Conservation (phyloP, 2,888 invertebrate species). For the Chrysolina americana region DNA sequence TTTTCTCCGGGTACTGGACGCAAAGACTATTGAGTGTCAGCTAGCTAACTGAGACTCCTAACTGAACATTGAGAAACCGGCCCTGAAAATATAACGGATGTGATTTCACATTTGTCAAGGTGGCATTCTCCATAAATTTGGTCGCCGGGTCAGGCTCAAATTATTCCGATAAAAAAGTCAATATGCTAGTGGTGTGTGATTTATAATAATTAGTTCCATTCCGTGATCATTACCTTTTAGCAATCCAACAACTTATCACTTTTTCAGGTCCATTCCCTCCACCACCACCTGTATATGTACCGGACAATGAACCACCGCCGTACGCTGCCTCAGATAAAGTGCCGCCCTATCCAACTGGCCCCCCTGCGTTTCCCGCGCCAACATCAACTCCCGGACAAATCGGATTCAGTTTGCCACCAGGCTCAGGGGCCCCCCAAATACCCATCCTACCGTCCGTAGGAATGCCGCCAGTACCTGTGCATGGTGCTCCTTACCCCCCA, state of each 20-base stretch:
- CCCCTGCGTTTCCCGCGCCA: constrained; percentile 1
- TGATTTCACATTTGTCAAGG: too few species aligned
- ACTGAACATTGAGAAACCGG: too few species aligned
- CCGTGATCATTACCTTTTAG: not conserved
- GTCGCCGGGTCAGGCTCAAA: too few species aligned
- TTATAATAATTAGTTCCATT: not conserved
- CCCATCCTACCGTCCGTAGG: not conserved
- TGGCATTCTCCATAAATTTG: too few species aligned
- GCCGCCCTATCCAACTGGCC: not conserved
- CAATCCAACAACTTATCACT: too few species aligned
- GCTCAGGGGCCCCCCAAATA: not conserved
- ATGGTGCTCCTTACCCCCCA: not conserved
- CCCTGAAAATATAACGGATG: too few species aligned
- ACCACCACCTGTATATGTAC: not conserved
- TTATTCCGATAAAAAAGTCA: too few species aligned
- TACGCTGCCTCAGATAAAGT: not conserved
- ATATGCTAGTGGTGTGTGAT: too few species aligned
- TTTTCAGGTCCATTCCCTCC: not conserved
- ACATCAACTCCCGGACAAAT: not conserved
- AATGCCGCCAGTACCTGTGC: constrained; percentile 3
- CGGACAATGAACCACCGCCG: not conserved
- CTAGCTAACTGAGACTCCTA: too few species aligned
- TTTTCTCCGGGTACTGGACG: too few species aligned
- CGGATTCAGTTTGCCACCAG: constrained; percentile 15
- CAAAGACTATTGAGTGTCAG: too few species aligned